Conservation (phyloP, 2,113 vertebrate species). For the Callorhinus ursinus region DNA sequence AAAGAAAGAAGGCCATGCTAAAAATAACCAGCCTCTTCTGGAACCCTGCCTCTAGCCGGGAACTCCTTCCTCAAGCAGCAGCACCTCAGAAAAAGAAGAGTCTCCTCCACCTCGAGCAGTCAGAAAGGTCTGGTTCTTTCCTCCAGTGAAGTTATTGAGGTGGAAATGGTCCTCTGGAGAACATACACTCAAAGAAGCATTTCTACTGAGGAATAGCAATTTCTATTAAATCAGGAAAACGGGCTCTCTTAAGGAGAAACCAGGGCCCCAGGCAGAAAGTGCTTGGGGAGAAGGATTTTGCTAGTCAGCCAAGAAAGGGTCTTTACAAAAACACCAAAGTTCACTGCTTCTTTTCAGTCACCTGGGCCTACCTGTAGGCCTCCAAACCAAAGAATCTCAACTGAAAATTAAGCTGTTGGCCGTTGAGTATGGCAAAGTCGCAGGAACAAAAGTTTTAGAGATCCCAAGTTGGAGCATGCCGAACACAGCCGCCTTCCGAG, state of each 20-base stretch:
- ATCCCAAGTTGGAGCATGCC: not conserved
- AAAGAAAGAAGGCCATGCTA: slow-evolving; percentile 86
- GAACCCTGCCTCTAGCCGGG: slow-evolving; percentile 71
- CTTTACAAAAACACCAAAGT: not conserved
- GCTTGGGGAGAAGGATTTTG: not conserved
- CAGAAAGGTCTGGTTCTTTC: not conserved
- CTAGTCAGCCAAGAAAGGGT: not conserved
- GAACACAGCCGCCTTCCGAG: not conserved
- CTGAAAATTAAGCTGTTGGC: not conserved
- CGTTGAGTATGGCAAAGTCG: not conserved
- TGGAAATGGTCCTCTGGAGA: not conserved
- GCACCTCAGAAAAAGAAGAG: slow-evolving; percentile 46
- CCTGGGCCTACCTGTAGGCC: not conserved
- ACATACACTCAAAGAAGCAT: not conserved
- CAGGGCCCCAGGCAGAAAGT: not conserved
- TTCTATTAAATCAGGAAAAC: not conserved
- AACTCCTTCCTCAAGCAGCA: slow-evolving; percentile 58
- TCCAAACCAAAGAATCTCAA: not conserved
- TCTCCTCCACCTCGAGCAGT: not conserved
- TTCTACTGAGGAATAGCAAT: not conserved
- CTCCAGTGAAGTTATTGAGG: not conserved
- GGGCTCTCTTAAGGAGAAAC: not conserved
- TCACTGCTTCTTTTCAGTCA: not conserved
- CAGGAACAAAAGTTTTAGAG: not conserved
- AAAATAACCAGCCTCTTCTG: slow-evolving; percentile 90